Evolutionary conservation across 2,888 invertebrate genomes (phyloP).

Genomic region (Cancer borealis): DNA sequence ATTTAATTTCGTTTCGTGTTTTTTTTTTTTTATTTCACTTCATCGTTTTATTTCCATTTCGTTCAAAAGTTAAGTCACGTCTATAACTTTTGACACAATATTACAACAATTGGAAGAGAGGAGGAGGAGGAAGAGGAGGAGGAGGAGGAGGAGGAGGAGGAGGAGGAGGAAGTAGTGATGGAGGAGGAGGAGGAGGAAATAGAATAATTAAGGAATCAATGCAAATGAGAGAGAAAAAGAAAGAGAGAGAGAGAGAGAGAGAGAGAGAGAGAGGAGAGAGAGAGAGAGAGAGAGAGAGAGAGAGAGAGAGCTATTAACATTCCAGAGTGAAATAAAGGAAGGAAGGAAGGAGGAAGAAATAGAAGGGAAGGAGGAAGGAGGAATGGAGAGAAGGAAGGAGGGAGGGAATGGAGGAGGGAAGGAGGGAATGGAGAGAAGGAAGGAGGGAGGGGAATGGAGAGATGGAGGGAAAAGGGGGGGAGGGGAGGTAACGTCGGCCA

Average conservation of each 20-base stretch:
- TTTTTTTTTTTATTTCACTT: no score
- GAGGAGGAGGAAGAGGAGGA: background rate
- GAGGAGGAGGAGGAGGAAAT: background rate
- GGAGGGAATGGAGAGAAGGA: slow-evolving; percentile 16
- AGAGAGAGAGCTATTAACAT: no score
- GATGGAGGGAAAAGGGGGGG: background rate
- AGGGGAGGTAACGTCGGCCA: background rate
- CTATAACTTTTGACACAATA: no score
- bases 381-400: no score
- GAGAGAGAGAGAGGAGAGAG: slow-evolving; percentile 44
- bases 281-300: slow-evolving; percentile 29
- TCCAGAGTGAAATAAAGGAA: background rate
- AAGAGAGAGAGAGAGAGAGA: slow-evolving; percentile 33
- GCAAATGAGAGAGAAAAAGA: no score
- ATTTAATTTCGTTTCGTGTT: no score
- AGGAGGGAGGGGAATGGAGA: slow-evolving; percentile 16
- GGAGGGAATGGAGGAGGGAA: background rate
- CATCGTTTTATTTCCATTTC: no score
- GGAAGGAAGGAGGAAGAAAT: background rate
- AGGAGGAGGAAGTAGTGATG: no score
- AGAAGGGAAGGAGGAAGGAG: no score
- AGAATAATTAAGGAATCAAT: no score
- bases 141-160: background rate
- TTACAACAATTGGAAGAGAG: no score
- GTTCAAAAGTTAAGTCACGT: no score